Base-by-base conservation (phyloP, 1,140 invertebrate genomes). In the Plodia interpunctella region DNA sequence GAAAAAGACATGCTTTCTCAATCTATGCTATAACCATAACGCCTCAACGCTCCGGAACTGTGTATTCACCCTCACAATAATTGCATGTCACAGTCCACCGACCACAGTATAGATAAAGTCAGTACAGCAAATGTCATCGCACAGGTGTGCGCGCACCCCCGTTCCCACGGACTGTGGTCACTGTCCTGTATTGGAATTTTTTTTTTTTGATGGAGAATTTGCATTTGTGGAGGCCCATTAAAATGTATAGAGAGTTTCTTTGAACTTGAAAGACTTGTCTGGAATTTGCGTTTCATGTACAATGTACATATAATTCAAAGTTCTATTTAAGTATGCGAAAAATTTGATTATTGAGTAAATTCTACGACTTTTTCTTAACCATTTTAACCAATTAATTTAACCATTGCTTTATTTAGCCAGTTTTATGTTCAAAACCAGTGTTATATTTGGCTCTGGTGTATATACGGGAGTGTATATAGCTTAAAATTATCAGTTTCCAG, bases 401-500 rank as follows among this genome's bases (percentile, higher is more conserved):
- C n/a, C n/a, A n/a, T n/a, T n/a, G n/a, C n/a, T n/a, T n/a, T n/a
- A n/a, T n/a, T n/a, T n/a, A n/a, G n/a, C n/a, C n/a, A n/a, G n/a
- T n/a, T n/a, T n/a, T n/a, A n/a, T n/a, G n/a, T n/a, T n/a, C n/a
- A n/a, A n/a, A n/a, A n/a, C n/a, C n/a, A n/a, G n/a, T n/a, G 68
- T 96, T 59, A 94, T 93, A 38, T 94, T 96, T 79, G 90, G 93
- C 20, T 76, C 93, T 68, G 95, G 96, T 28, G 83, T 96, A 20
- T 97, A 97, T 72, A 89, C 94, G 57, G 95, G 96, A 35, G 92
- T 96, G 59, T 97, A 96, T 75, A 74, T 96, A 59, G 92, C 92
- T 60, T 95, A 96, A 91, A 96, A 96, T 85, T 96, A 96, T 90
- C 91, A 96, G 38, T 44, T 44, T 44, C 38, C 38, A 44, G 38